Percentiles rank a stretch among this genome's conserved stretches.
Conservation (phyloP, 1,140 invertebrate genomes). For the Panagrolaimus sp. region DNA sequence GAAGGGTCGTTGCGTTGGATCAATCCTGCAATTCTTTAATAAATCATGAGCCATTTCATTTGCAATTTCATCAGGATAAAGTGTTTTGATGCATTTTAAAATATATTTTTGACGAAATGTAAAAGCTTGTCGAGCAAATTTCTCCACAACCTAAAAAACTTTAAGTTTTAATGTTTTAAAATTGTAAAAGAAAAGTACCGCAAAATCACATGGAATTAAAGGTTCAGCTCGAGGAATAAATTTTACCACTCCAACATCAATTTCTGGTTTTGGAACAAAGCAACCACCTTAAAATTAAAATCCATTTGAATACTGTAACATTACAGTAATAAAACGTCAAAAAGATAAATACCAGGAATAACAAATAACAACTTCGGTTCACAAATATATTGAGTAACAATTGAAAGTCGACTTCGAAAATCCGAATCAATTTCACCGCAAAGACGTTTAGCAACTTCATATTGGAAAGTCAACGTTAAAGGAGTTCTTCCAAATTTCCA, state of each 20-base stretch:
- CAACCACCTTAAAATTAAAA: constrained; percentile 11
- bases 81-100: constrained; percentile 66
- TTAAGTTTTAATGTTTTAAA: constrained; percentile 51
- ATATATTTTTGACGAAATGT: constrained; percentile 78
- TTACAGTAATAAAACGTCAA: constrained; percentile 62
- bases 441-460: constrained; percentile 78
- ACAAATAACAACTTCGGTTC: constrained; percentile 75
- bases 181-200: constrained; percentile 21
- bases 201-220: constrained; percentile 63
- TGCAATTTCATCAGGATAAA: constrained; percentile 70
- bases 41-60: constrained; percentile 69
- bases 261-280: constrained; percentile 64
- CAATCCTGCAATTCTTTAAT: constrained; percentile 70
- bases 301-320: neutral
- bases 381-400: constrained; percentile 90
- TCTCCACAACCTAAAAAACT: constrained; percentile 78
- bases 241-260: constrained; percentile 88
- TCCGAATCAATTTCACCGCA: constrained; percentile 65
- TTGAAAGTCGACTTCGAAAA: constrained; percentile 69
- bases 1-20: constrained; percentile 68
- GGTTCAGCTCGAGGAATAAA: constrained; percentile 75
- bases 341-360: constrained; percentile 78
- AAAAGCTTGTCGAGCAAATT: constrained; percentile 79
- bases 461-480: constrained; percentile 93
- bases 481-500: constrained; percentile 78